Evolutionary conservation across 2,797 vertebrate genomes (phyloP).

Genomic region (Euphonia xanthogaster): DNA sequence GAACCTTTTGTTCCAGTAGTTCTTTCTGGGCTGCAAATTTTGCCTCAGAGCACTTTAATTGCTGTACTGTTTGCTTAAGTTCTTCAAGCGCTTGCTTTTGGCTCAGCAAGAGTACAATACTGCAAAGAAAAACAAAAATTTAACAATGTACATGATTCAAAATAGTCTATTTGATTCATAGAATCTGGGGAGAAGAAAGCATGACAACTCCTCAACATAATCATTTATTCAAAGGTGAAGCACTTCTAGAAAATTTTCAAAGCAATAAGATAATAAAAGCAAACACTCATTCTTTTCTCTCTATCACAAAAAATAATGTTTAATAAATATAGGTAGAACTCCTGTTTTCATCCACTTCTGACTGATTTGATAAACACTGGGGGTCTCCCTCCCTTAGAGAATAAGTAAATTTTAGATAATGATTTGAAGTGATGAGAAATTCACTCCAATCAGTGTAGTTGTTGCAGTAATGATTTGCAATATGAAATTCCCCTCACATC

Average conservation of each 20-base stretch:
- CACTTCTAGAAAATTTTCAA: background rate
- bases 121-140: conserved; percentile 65
- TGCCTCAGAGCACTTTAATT: conserved; percentile 87
- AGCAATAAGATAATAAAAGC: background rate
- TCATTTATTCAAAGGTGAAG: background rate
- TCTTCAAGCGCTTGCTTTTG: conserved; percentile 93
- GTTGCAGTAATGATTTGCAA: background rate
- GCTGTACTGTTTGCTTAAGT: conserved; percentile 89
- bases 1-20: conserved; percentile 88
- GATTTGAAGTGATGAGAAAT: background rate
- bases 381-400: background rate
- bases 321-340: background rate
- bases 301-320: background rate
- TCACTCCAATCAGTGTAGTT: background rate
- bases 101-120: conserved; percentile 89
- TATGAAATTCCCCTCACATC: background rate
- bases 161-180: background rate
- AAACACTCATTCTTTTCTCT: background rate
- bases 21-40: conserved; percentile 90
- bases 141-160: background rate
- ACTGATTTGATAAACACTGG: background rate
- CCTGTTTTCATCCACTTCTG: background rate
- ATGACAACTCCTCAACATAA: background rate
- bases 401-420: background rate
- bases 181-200: background rate